Evolutionary conservation across 2,113 vertebrate species (phyloP), one percentile per base, ranked within the genome.

Genomic region (Psephotus haematonotus): DNA sequence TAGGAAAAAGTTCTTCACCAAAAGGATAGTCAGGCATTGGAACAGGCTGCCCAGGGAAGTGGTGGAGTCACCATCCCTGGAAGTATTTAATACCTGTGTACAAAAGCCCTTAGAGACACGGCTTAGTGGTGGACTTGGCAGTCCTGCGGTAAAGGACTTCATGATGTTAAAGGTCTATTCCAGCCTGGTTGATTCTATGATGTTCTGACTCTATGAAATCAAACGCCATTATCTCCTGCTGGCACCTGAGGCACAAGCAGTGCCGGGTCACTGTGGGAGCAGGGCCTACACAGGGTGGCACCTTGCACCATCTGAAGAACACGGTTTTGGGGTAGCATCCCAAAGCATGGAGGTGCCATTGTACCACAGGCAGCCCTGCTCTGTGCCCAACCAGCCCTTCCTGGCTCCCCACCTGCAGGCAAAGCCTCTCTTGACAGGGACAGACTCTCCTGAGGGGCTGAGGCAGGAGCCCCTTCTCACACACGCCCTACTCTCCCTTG

Each of bases 231-330:
- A 65, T 79, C 33, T 76, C 62, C 68, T 3, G 59, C 31, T 9
- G 7, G 47, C 43, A 53, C 31, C 22, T 2, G 15, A 37, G 41
- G n/a, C 1, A 1, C 1, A 5, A 78, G 59, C 44, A 22, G 64
- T 0, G 25, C 39, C 1, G 0, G 39, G 18, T n/a, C 2, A 0
- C 4, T 16, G 44, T 7, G 46, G 35, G 13, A 77, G 22, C 43
- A 22, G 7, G 11, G 11, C 18, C n/a, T 59, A 63, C 65, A 27
- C 0, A 3, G 52, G 67, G 49, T 1, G 1, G 13, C 47, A 33
- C 8, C 37, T 74, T 0, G 1, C 0, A 0, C 65, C 0, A 0
- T 39, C 0, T 0, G 44, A 10, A 0, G 1, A 29, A 27, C 25
- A 8, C 9, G 20, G 27, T 16, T 79, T 41, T 1, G 4, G 33